Conservation (phyloP, 2,888 invertebrate species). For the Panzeria rudis region DNA sequence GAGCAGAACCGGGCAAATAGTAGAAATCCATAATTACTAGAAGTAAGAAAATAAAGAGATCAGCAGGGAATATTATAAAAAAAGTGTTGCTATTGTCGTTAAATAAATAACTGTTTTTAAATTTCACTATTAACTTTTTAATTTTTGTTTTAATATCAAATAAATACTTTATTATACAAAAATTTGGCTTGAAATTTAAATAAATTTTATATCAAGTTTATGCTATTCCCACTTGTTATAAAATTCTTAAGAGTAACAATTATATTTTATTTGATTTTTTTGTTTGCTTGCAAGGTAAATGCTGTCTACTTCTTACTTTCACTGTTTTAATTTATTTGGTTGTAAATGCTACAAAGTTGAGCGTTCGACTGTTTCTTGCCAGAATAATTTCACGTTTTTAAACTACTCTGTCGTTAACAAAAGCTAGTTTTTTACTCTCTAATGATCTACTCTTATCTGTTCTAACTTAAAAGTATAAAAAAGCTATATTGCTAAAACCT, state of each 20-base stretch:
- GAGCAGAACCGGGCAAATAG: conserved; percentile 86
- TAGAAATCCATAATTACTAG: conserved; percentile 85
- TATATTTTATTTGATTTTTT: too few species aligned
- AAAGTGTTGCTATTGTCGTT: background rate
- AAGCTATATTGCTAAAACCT: background rate
- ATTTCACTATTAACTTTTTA: too few species aligned
- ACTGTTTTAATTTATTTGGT: background rate
- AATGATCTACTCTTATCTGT: background rate
- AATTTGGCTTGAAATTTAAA: background rate
- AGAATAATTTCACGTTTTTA: background rate
- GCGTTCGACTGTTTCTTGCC: conserved; percentile 44
- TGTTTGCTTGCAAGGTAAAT: too few species aligned
- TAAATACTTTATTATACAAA: too few species aligned
- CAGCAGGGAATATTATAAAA: background rate
- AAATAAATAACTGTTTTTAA: too few species aligned
- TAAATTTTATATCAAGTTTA: background rate
- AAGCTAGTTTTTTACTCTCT: background rate
- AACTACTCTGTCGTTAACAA: background rate
- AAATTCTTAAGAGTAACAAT: too few species aligned
- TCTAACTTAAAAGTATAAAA: background rate
- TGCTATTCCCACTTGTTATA: background rate
- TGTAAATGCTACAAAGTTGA: conserved; percentile 44
- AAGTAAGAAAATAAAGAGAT: conserved; percentile 7
- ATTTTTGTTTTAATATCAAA: background rate
- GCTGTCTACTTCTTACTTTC: conserved; percentile 12